Percentiles rank a stretch among this genome's conserved stretches.
Conservation (phyloP, 2,888 invertebrate species). For the Belgica antarctica region DNA sequence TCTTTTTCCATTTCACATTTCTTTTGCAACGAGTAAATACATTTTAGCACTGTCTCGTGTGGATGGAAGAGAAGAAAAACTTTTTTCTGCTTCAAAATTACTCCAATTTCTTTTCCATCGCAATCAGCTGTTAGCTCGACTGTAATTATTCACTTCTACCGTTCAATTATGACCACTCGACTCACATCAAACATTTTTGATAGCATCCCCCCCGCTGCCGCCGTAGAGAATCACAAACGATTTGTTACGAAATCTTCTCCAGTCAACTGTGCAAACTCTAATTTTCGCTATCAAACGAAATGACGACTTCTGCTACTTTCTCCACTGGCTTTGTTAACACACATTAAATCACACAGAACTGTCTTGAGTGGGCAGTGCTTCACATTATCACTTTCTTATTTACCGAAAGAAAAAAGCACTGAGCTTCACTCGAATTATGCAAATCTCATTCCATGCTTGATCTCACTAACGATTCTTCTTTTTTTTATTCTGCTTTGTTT, state of each 20-base stretch:
- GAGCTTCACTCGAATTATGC: background rate
- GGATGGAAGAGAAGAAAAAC: background rate
- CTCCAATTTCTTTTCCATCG: slow-evolving; percentile 2
- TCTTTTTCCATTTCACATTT: slow-evolving; percentile 16
- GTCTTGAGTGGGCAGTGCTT: slow-evolving; percentile 11
- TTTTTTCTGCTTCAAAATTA: background rate
- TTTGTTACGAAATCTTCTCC: background rate
- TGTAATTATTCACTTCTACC: background rate
- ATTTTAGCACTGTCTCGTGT: slow-evolving; percentile 13
- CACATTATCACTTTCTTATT: slow-evolving; percentile 38
- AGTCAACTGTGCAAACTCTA: slow-evolving; percentile 16
- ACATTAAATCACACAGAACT: slow-evolving; percentile 38
- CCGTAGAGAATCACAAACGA: background rate
- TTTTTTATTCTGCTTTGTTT: no score
- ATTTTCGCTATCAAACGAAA: no score
- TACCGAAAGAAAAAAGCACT: slow-evolving; percentile 8
- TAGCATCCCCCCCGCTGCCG: background rate
- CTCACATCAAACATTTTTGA: slow-evolving; percentile 18
- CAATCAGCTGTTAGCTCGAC: slow-evolving; percentile 4
- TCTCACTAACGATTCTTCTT: no score
- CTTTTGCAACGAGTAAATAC: slow-evolving; percentile 29
- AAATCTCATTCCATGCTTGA: background rate
- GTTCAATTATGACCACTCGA: background rate
- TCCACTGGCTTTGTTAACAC: slow-evolving; percentile 40
- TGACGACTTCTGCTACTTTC: slow-evolving; percentile 39